These are phyloP conservation scores for Neoarius graeffei DNA, from an alignment of 2,113 vertebrate species.

Conservation along the genomic window DNA sequence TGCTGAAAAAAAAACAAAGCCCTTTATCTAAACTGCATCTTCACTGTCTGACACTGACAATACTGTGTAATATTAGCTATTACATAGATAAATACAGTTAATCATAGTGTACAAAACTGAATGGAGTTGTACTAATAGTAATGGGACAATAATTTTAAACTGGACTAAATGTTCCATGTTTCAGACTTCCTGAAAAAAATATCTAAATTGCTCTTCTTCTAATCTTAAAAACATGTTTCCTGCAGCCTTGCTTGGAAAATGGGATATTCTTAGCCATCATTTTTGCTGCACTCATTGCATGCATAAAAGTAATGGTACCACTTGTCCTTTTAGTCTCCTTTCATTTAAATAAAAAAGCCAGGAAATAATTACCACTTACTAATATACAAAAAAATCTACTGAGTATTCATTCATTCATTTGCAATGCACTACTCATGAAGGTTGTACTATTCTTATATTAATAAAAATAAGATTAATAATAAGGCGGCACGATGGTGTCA, in stretches of 20 bases:
- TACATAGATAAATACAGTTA: not conserved
- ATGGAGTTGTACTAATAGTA: not conserved
- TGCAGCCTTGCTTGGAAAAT: not conserved
- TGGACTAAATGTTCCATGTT: not conserved
- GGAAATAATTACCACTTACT: not conserved
- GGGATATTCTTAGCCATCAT: not conserved
- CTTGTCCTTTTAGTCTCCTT: not conserved
- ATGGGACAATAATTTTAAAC: conserved; percentile 12
- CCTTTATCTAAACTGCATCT: not conserved
- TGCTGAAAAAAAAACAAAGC: not conserved
- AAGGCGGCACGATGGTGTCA: too few species aligned
- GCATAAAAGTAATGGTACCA: not conserved
- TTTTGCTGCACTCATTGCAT: not conserved
- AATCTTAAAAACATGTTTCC: not conserved
- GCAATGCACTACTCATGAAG: too few species aligned
- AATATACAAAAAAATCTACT: not conserved
- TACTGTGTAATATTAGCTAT: not conserved
- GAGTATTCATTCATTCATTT: too few species aligned
- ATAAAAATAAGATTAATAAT: too few species aligned
- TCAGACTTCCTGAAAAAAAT: not conserved
- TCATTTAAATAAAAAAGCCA: not conserved
- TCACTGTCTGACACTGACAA: not conserved
- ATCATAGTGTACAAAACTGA: not conserved
- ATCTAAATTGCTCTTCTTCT: not conserved
- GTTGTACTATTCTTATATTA: not conserved